phyloP scores from a whole-genome alignment of 2,888 invertebrate species.

The Mayetiola destructor region DNA sequence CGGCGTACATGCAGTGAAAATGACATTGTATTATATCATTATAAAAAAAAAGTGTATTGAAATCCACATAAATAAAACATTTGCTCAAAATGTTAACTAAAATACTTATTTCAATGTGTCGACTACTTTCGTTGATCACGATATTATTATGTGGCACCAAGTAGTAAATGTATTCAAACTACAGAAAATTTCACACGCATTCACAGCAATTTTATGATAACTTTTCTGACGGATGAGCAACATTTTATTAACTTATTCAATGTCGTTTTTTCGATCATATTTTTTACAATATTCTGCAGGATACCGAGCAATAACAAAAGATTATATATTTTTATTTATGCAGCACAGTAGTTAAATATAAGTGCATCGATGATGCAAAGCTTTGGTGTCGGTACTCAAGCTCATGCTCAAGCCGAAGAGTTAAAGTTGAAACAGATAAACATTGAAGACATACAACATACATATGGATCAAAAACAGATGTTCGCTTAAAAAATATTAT shows the following conservation, averaged over 20 bases:
- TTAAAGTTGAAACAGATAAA: conserved; percentile 1
- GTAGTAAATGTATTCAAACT: not conserved
- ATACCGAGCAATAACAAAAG: not conserved
- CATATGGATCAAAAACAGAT: no score
- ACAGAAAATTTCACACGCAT: not conserved
- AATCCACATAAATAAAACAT: not conserved
- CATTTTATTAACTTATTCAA: conserved; percentile 10
- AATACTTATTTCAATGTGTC: no score
- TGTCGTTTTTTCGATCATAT: not conserved
- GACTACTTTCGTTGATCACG: no score
- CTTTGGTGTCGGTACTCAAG: no score
- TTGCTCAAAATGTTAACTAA: not conserved
- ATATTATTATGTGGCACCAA: no score
- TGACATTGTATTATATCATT: no score
- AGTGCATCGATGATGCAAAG: not conserved
- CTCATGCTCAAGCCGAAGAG: no score
- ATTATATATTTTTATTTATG: not conserved
- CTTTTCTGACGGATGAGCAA: conserved; percentile 8
- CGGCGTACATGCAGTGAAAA: no score
- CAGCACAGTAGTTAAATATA: not conserved
- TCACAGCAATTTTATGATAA: not conserved
- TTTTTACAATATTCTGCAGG: not conserved
- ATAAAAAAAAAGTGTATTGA: no score
- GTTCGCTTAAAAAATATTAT: no score
- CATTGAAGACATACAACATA: not conserved